Evolutionary conservation across 2,113 vertebrate species (phyloP).

Genomic region (Protobothrops mucrosquamatus): DNA sequence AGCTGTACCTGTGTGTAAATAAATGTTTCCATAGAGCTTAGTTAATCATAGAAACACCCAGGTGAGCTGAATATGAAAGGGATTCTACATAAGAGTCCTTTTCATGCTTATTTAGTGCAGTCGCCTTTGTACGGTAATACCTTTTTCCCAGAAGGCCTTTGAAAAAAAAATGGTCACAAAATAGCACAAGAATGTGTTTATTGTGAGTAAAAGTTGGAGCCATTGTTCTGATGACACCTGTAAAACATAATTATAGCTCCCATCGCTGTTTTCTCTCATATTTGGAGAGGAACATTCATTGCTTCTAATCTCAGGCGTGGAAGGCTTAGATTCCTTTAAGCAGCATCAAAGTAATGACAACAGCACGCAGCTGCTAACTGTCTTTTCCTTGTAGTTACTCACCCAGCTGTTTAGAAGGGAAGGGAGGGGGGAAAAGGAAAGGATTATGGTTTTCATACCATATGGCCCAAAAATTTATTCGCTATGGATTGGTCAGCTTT

Average conservation of each 20-base stretch:
- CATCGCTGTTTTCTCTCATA: constrained; percentile 43
- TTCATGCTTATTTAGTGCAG: constrained; percentile 48
- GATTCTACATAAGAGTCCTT: constrained; percentile 45
- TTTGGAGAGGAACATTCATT: constrained; percentile 59
- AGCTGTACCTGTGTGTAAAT: background rate
- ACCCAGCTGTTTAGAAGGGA: constrained; percentile 93
- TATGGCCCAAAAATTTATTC: constrained; percentile 89
- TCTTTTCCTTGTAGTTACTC: constrained; percentile 89
- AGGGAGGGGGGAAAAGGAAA: constrained; percentile 78
- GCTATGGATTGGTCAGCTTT: constrained; percentile 69
- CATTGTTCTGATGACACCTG: constrained; percentile 61
- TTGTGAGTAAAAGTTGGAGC: constrained; percentile 56
- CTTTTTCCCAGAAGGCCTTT: constrained; percentile 59
- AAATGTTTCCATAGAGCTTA: background rate
- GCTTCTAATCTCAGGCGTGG: constrained; percentile 72
- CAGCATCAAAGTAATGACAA: constrained; percentile 80
- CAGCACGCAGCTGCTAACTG: constrained; percentile 87
- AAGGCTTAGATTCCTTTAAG: constrained; percentile 78
- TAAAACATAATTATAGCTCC: constrained; percentile 61
- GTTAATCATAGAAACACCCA: constrained; percentile 41
- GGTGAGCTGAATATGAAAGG: constrained; percentile 24
- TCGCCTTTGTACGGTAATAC: constrained; percentile 56
- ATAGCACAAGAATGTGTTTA: constrained; percentile 51
- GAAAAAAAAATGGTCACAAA: constrained; percentile 60
- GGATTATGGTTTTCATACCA: constrained; percentile 89